Evolutionary conservation across 1,140 invertebrate species (phyloP).

Genomic region (Kradibia gibbosae): DNA sequence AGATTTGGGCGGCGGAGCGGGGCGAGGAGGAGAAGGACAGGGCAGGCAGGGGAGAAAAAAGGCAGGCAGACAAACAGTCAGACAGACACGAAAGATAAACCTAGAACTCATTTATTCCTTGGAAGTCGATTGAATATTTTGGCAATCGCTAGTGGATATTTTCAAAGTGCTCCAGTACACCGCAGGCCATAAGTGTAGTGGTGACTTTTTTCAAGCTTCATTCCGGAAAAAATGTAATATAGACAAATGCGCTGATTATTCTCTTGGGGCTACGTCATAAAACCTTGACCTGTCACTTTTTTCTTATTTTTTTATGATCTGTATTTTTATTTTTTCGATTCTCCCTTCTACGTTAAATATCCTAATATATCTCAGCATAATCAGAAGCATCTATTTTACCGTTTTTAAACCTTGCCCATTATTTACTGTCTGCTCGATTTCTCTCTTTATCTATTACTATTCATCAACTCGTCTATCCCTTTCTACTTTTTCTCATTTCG

Average conservation of each 20-base stretch:
- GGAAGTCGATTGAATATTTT: conserved; percentile 48
- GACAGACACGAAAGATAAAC: background rate
- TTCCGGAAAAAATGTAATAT: conserved; percentile 15
- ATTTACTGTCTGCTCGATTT: background rate
- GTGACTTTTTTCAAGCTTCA: too few species aligned
- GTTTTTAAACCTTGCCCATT: too few species aligned
- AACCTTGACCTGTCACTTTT: conserved; percentile 56
- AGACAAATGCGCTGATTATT: conserved; percentile 50
- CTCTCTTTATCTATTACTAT: background rate
- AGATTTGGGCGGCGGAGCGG: too few species aligned
- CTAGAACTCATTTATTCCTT: conserved; percentile 30
- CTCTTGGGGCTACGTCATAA: conserved; percentile 49
- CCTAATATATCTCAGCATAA: too few species aligned
- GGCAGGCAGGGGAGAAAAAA: too few species aligned
- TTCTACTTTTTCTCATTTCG: background rate
- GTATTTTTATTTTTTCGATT: background rate
- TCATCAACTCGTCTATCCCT: background rate
- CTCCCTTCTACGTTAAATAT: background rate
- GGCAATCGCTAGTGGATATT: conserved; percentile 37
- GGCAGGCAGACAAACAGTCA: background rate
- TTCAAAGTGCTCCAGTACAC: conserved; percentile 31
- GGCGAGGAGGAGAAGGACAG: too few species aligned
- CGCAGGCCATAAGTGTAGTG: background rate
- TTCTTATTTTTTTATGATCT: conserved; percentile 34
- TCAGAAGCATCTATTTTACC: too few species aligned